A percentile compares a stretch with the other conserved stretches of the same genome.
phyloP scores from a whole-genome alignment of 2,797 vertebrate species.

The Chiroxiphia lanceolata region DNA sequence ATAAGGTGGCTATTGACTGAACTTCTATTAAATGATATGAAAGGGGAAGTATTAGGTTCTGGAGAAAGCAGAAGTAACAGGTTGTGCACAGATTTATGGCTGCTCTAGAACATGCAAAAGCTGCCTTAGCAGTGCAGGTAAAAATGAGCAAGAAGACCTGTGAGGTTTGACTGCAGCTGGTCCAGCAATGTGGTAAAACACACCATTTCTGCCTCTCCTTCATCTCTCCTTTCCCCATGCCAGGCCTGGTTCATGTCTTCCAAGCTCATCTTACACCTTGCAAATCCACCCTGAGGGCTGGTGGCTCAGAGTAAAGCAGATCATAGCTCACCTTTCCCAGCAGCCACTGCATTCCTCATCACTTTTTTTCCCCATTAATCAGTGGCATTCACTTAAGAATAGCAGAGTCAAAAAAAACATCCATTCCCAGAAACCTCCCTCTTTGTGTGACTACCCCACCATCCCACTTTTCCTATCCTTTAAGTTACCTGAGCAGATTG shows the following conservation, averaged over 20 bases:
- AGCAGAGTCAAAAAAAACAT: neutral
- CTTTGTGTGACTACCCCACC: neutral
- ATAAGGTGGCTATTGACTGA: neutral
- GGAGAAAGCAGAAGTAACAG: neutral
- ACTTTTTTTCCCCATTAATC: neutral
- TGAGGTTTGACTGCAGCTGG: neutral
- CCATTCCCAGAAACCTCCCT: neutral
- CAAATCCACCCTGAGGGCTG: neutral
- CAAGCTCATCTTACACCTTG: neutral
- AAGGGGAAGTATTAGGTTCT: neutral
- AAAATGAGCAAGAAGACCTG: neutral
- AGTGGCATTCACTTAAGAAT: neutral
- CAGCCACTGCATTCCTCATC: neutral
- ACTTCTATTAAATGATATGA: neutral
- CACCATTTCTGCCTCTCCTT: neutral
- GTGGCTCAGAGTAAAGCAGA: neutral
- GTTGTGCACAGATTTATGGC: neutral
- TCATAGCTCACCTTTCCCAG: neutral
- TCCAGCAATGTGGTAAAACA: neutral
- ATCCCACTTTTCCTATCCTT: neutral
- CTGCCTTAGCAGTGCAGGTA: neutral
- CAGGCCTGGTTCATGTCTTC: neutral
- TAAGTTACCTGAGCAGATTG: neutral
- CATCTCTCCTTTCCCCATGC: neutral
- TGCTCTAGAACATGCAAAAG: neutral